phyloP scores from a whole-genome alignment of 2,888 invertebrate genomes.

The Therioaphis trifolii region DNA sequence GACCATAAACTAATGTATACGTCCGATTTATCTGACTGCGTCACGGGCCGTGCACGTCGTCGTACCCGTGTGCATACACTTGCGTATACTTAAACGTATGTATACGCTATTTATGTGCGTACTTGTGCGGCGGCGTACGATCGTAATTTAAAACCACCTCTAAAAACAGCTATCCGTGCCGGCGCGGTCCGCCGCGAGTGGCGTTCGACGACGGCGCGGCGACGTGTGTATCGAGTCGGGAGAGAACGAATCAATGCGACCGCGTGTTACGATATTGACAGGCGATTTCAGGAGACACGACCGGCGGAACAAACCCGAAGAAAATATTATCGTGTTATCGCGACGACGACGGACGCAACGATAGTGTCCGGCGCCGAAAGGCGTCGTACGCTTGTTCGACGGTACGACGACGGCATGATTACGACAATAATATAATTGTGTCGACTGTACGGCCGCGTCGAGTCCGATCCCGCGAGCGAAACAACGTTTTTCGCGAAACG shows the following conservation, averaged over 20 bases:
- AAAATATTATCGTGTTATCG: not conserved
- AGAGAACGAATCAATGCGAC: not conserved
- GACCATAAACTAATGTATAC: conserved; percentile 10
- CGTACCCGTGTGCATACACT: not conserved
- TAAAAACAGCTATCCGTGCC: not conserved
- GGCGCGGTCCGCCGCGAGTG: not conserved
- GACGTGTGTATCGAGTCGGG: not conserved
- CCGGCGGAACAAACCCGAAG: not conserved
- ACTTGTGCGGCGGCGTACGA: too few species aligned
- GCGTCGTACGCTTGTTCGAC: too few species aligned
- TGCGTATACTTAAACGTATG: not conserved
- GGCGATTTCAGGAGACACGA: not conserved
- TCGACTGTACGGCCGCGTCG: too few species aligned
- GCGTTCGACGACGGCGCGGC: not conserved
- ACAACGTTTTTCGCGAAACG: too few species aligned
- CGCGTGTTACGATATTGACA: not conserved
- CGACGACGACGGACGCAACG: too few species aligned
- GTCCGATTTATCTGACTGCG: conserved; percentile 13
- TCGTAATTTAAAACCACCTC: not conserved
- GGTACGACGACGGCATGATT: too few species aligned
- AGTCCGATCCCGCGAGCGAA: too few species aligned
- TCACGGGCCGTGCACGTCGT: not conserved
- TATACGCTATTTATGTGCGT: too few species aligned
- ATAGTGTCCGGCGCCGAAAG: too few species aligned
- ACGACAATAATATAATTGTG: too few species aligned